A percentile compares a stretch with the other conserved stretches of the same genome.
phyloP scores from a whole-genome alignment of 2,113 vertebrate genomes.

The Sphaerodactylus townsendi region DNA sequence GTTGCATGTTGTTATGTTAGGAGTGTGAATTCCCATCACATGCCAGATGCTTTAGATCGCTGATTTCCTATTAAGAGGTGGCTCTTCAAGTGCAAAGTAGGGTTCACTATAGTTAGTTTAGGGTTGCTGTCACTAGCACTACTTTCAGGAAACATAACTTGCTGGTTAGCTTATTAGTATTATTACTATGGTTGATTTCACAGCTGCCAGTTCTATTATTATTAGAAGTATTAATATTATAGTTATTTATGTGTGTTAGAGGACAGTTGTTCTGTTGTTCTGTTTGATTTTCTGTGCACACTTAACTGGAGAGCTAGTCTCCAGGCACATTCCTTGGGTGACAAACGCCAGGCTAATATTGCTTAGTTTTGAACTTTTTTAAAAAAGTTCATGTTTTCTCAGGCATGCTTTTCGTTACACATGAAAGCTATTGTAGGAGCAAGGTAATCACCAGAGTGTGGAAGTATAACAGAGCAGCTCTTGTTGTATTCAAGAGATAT shows the following conservation, averaged over 20 bases:
- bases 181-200: too few relatives aligned
- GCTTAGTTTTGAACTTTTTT: slow-evolving; percentile 40
- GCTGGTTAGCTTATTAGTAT: slow-evolving; percentile 12
- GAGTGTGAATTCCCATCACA: slow-evolving; percentile 34
- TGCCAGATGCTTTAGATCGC: slow-evolving; percentile 40
- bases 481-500: slow-evolving; percentile 46
- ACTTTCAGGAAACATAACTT: not conserved
- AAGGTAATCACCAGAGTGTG: slow-evolving; percentile 38
- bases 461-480: not conserved
- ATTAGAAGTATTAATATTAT: not conserved
- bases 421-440: slow-evolving; percentile 28
- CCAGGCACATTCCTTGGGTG: not conserved
- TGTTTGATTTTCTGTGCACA: slow-evolving; percentile 38
- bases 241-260: slow-evolving; percentile 16
- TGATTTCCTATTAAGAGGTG: slow-evolving; percentile 51
- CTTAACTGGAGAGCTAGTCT: slow-evolving; percentile 3
- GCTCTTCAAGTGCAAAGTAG: slow-evolving; percentile 31
- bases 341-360: slow-evolving; percentile 17
- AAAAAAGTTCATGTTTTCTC: not conserved
- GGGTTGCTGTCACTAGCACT: slow-evolving; percentile 10
- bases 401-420: not conserved
- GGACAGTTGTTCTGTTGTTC: slow-evolving; percentile 1
- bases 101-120: not conserved
- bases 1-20: slow-evolving; percentile 24
- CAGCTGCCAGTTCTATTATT: too few relatives aligned